phyloP scores from a whole-genome alignment of 1,140 invertebrate genomes.

The Caerostris darwini region DNA sequence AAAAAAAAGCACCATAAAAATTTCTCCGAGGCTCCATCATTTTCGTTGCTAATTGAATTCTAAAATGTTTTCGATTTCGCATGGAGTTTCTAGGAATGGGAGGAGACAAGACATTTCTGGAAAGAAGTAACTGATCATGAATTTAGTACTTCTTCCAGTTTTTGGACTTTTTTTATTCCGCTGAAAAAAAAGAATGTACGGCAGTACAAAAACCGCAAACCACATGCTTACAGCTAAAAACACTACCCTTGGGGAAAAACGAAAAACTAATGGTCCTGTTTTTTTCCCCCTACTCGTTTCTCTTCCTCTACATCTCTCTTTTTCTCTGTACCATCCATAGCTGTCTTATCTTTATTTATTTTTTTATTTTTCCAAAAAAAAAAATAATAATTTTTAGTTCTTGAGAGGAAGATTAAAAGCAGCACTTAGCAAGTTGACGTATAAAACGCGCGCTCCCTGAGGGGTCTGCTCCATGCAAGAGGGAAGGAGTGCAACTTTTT shows the following conservation, averaged over 20 bases:
- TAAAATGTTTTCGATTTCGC: background rate
- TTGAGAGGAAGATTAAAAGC: slow-evolving; percentile 37
- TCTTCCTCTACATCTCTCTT: background rate
- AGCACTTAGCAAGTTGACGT: slow-evolving; percentile 72
- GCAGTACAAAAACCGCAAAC: slow-evolving; percentile 43
- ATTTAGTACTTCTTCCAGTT: background rate
- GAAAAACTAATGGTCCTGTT: slow-evolving; percentile 52
- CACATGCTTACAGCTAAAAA: slow-evolving; percentile 21
- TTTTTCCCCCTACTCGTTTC: background rate
- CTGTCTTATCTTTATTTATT: slow-evolving; percentile 73
- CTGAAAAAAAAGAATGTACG: slow-evolving; percentile 12
- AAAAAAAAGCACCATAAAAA: background rate
- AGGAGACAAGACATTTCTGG: background rate
- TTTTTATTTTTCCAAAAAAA: background rate
- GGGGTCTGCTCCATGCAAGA: background rate
- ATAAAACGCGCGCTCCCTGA: slow-evolving; percentile 55
- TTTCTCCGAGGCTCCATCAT: background rate
- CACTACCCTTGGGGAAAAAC: slow-evolving; percentile 17
- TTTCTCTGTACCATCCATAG: slow-evolving; percentile 19
- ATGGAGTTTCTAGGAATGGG: background rate
- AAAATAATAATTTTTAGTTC: slow-evolving; percentile 45
- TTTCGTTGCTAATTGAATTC: slow-evolving; percentile 26
- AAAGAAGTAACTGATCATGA: background rate
- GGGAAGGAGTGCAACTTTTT: too few species aligned
- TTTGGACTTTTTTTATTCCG: background rate